phyloP scores from a whole-genome alignment of 2,113 vertebrate species.

The Pygoscelis antarcticus region DNA sequence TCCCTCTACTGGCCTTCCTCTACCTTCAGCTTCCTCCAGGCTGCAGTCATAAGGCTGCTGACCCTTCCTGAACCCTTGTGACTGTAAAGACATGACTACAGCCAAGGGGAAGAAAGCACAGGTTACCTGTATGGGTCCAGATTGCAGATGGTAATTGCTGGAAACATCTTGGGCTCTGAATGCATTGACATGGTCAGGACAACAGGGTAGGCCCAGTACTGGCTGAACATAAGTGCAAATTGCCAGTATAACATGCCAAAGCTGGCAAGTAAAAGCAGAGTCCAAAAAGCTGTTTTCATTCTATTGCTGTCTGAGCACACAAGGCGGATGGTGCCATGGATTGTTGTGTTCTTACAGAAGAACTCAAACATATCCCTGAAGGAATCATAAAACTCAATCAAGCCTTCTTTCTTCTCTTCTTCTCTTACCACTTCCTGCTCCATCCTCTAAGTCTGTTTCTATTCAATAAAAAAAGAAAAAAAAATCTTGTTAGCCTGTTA shows the following conservation, averaged over 20 bases:
- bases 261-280: conserved; percentile 61
- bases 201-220: conserved; percentile 66
- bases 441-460: conserved; percentile 3
- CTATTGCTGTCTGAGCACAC: conserved; percentile 60
- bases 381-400: conserved; percentile 65
- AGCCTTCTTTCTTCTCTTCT: conserved; percentile 12
- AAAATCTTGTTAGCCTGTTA: neutral
- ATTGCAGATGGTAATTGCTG: conserved; percentile 72
- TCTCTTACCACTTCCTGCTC: neutral
- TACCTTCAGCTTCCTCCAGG: neutral
- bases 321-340: conserved; percentile 70
- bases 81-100: no score
- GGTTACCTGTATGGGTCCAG: conserved; percentile 68
- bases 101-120: neutral
- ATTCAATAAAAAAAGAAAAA: neutral
- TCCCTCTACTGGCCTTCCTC: neutral
- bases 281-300: conserved; percentile 66
- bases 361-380: conserved; percentile 75
- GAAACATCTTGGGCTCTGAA: conserved; percentile 65
- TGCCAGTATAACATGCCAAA: conserved; percentile 72
- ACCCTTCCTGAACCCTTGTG: neutral
- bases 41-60: neutral
- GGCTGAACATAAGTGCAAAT: conserved; percentile 52
- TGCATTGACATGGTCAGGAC: conserved; percentile 47
- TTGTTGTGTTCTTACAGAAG: conserved; percentile 74